Evolutionary conservation across 2,797 vertebrate species (phyloP).

Genomic region (Propithecus perrieri): DNA sequence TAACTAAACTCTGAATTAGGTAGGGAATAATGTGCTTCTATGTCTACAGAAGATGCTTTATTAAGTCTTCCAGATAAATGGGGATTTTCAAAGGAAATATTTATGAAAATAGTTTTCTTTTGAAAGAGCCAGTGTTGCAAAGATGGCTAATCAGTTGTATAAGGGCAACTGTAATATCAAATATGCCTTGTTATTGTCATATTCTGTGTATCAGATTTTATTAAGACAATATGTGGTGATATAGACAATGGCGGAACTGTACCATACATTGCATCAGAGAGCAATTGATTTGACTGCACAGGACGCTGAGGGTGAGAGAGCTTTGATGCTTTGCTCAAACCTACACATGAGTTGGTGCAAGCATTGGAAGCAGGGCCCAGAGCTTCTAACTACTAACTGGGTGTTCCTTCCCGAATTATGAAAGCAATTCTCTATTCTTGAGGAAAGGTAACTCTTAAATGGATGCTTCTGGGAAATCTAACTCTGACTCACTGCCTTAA

Average conservation of each 20-base stretch:
- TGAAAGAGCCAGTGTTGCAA: neutral
- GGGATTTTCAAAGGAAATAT: neutral
- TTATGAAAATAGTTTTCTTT: neutral
- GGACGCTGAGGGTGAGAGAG: neutral
- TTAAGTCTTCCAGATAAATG: neutral
- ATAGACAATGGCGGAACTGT: neutral
- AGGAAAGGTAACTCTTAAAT: neutral
- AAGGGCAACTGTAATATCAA: neutral
- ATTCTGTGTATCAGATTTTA: neutral
- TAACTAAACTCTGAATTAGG: neutral
- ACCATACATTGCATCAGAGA: accelerated
- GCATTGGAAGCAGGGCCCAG: neutral
- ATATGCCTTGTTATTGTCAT: neutral
- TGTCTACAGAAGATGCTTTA: neutral
- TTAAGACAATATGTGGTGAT: neutral
- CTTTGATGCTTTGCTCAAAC: neutral
- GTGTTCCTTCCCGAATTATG: neutral
- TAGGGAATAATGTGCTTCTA: neutral
- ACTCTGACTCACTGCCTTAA: neutral
- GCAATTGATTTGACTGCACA: neutral
- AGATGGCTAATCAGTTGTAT: neutral
- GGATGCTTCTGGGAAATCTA: neutral
- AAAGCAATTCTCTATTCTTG: neutral
- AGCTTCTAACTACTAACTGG: neutral
- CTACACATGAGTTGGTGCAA: accelerated